These are phyloP conservation scores for Oncorhynchus masou DNA, from an alignment of 2,113 vertebrate genomes.

Conservation along the genomic window DNA sequence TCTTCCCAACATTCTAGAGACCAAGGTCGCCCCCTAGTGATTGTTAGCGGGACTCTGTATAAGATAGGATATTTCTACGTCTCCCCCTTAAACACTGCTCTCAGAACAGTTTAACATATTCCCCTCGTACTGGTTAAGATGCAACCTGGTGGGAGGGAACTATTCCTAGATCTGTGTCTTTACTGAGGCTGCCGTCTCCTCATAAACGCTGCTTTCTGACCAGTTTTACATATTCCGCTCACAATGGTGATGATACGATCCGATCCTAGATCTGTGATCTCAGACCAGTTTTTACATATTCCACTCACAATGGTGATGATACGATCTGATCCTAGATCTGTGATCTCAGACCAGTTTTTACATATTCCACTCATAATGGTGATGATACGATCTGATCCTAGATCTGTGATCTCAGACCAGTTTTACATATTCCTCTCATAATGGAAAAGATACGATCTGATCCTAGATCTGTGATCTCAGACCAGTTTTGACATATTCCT, in stretches of 20 bases:
- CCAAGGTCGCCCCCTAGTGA: slow-evolving; percentile 71
- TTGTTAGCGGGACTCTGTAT: slow-evolving; percentile 12
- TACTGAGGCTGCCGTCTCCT: neutral
- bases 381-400: neutral
- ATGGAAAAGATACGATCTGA: neutral
- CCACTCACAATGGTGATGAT: neutral
- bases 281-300: neutral
- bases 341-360: neutral
- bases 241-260: neutral
- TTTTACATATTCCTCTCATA: neutral
- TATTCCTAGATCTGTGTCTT: neutral
- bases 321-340: neutral
- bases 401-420: too few relatives aligned
- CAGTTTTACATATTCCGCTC: too few relatives aligned
- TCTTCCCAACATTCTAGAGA: slow-evolving; percentile 48
- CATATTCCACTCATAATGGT: neutral
- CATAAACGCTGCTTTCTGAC: neutral
- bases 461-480: too few relatives aligned
- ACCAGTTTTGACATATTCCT: too few relatives aligned
- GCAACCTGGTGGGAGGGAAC: neutral
- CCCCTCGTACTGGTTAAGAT: neutral
- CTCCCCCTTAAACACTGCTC: neutral
- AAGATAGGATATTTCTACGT: neutral
- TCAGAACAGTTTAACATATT: neutral
- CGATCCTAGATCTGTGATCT: neutral